Conservation (phyloP, 2,113 vertebrate species). For the Centropristis striata region DNA sequence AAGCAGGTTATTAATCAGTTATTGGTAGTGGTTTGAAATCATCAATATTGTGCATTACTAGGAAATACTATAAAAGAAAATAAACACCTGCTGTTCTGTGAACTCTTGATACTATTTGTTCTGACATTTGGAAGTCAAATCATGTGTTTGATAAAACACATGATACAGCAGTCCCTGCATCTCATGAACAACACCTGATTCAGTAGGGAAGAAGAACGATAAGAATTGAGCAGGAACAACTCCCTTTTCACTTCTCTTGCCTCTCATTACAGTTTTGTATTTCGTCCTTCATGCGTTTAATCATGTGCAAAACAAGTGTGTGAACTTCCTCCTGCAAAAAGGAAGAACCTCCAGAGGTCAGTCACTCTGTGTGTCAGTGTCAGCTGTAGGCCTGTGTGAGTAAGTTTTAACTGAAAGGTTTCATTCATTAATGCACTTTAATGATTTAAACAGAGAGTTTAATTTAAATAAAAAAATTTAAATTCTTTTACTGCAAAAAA, state of each 20-base stretch:
- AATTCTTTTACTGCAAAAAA: background rate
- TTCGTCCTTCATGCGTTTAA: background rate
- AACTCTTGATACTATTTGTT: background rate
- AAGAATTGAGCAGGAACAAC: background rate
- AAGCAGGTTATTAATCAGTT: no score
- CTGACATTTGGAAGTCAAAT: background rate
- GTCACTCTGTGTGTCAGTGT: background rate
- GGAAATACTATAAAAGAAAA: background rate
- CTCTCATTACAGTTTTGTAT: background rate
- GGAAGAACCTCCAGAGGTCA: background rate
- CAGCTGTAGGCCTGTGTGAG: background rate
- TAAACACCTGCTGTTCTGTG: background rate
- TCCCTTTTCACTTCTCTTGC: constrained; percentile 14
- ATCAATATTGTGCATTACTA: no score
- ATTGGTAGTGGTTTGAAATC: no score
- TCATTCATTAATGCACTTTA: background rate
- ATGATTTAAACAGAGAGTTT: no score
- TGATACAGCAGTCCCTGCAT: background rate
- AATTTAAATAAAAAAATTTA: no score
- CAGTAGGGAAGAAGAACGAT: background rate
- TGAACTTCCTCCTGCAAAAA: constrained; percentile 22
- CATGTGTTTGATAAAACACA: background rate
- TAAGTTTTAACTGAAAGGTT: background rate
- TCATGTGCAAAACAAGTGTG: background rate
- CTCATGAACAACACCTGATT: background rate